Conservation (phyloP, 2,797 vertebrate species). For the Lagocephalus sceleratus region DNA sequence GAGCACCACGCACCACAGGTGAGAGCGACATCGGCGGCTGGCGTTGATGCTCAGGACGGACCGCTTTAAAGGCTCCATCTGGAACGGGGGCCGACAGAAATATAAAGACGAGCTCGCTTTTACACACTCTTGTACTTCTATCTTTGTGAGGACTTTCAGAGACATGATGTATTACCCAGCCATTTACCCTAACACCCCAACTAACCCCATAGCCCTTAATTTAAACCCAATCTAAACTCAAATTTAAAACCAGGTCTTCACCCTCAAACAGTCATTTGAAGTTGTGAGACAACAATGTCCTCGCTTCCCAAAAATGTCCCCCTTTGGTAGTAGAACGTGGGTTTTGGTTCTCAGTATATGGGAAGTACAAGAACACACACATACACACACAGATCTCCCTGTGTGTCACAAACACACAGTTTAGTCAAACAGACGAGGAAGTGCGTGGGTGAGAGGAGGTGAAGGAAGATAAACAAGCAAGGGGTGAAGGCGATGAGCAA, state of each 20-base stretch:
- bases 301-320: too few species aligned
- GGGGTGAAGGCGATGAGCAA: conserved; percentile 29
- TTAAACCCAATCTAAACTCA: too few species aligned
- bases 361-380: conserved; percentile 20
- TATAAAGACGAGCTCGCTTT: conserved; percentile 35
- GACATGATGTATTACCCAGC: too few species aligned
- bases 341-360: background rate
- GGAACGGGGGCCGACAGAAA: conserved; percentile 42
- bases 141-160: too few species aligned
- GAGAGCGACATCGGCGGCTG: conserved; percentile 40
- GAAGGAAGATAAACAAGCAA: conserved; percentile 42
- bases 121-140: conserved; percentile 18
- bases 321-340: too few species aligned
- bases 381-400: conserved; percentile 13
- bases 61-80: conserved; percentile 63
- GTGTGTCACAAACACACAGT: background rate
- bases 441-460: conserved; percentile 33
- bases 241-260: too few species aligned
- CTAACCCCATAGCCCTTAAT: too few species aligned
- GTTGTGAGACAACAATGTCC: too few species aligned
- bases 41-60: conserved; percentile 45
- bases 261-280: too few species aligned
- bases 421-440: conserved; percentile 11
- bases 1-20: conserved; percentile 11
- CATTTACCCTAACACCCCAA: too few species aligned